Conservation (phyloP, 1,140 invertebrate species). For the Melitaea cinxia region DNA sequence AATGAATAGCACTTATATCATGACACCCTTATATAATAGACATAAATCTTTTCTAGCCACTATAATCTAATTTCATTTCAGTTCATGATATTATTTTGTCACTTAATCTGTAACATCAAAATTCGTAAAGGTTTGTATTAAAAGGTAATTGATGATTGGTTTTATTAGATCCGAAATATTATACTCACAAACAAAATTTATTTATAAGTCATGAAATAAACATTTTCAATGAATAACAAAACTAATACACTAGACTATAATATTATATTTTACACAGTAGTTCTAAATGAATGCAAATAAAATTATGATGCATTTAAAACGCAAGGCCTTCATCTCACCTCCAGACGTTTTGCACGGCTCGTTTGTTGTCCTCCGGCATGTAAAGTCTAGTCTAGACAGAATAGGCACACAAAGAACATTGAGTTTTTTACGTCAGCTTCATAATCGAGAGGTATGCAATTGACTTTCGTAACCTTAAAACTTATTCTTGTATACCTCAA, state of each 20-base stretch:
- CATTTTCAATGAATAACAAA: not conserved
- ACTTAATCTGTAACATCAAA: too few relatives aligned
- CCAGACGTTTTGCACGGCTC: slow-evolving; percentile 61
- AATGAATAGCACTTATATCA: too few relatives aligned
- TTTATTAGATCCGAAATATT: too few relatives aligned
- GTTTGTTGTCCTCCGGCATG: slow-evolving; percentile 57
- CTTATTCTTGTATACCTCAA: not conserved
- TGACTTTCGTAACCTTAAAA: not conserved
- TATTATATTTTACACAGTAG: not conserved
- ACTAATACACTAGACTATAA: not conserved
- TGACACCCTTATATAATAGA: too few relatives aligned
- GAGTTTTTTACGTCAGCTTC: slow-evolving; percentile 34
- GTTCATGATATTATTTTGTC: too few relatives aligned
- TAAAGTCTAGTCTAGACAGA: slow-evolving; percentile 53
- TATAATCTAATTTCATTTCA: too few relatives aligned
- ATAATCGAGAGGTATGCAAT: slow-evolving; percentile 21
- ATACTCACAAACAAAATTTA: too few relatives aligned
- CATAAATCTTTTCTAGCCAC: too few relatives aligned
- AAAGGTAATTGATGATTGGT: too few relatives aligned
- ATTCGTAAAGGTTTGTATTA: too few relatives aligned
- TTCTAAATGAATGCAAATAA: slow-evolving; percentile 18
- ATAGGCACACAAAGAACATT: slow-evolving; percentile 47
- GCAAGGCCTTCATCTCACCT: slow-evolving; percentile 68
- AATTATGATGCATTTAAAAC: slow-evolving; percentile 57
- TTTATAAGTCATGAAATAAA: too few relatives aligned